A percentile compares a stretch with the other conserved stretches of the same genome.
Evolutionary conservation across 2,797 vertebrate genomes (phyloP).

Genomic region (Alectoris magna): DNA sequence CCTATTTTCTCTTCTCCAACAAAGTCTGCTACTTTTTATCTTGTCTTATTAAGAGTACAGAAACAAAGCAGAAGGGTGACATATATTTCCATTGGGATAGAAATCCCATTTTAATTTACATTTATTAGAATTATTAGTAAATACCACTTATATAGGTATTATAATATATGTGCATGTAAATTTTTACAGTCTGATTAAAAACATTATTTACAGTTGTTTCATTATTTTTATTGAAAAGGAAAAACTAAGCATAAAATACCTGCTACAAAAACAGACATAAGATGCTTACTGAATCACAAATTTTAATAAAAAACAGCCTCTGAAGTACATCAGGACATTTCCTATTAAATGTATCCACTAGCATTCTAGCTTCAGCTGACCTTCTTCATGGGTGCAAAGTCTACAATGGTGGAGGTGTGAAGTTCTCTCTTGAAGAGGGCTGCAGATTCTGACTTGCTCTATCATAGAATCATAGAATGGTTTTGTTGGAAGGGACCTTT

Average conservation of each 20-base stretch:
- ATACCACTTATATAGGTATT: not conserved
- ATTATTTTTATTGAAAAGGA: not conserved
- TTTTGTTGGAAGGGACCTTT: too few species aligned
- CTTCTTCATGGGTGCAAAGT: not conserved
- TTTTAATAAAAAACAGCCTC: not conserved
- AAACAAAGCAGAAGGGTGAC: not conserved
- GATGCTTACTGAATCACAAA: not conserved
- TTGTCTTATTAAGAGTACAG: not conserved
- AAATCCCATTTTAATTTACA: not conserved
- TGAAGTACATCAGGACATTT: not conserved
- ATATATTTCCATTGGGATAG: not conserved
- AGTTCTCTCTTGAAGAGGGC: not conserved
- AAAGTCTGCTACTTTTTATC: not conserved
- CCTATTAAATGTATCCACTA: not conserved
- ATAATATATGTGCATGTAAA: not conserved
- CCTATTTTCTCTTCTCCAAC: not conserved
- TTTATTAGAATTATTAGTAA: not conserved
- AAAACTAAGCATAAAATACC: not conserved
- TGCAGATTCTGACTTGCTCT: not conserved
- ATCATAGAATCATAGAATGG: too few species aligned
- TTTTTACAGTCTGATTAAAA: not conserved
- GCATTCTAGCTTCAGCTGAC: not conserved
- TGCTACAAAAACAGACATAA: not conserved
- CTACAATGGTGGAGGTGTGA: not conserved
- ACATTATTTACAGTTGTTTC: not conserved